Percentiles rank a stretch among this genome's conserved stretches.
These are phyloP conservation scores for Andricus quercusramuli DNA, from an alignment of 2,888 invertebrate species.

Conservation along the genomic window DNA sequence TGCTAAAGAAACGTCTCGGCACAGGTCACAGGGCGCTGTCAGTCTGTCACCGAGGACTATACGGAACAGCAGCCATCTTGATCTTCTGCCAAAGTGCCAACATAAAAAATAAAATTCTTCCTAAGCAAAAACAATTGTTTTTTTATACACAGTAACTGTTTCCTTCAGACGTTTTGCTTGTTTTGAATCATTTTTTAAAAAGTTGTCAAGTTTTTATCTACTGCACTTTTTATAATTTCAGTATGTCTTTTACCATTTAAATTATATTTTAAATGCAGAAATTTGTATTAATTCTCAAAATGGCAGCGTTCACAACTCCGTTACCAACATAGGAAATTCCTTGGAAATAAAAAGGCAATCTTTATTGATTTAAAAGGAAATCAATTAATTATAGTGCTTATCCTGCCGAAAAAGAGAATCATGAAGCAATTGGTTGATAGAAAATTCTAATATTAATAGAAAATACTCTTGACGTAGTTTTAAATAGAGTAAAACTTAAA, in stretches of 20 bases:
- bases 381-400: neutral
- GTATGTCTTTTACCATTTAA: neutral
- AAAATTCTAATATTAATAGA: neutral
- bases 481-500: neutral
- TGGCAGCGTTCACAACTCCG: neutral
- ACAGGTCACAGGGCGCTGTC: conserved; percentile 62
- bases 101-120: neutral
- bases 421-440: neutral
- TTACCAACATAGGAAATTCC: too few species aligned
- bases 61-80: conserved; percentile 66
- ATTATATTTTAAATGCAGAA: neutral
- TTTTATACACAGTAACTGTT: neutral
- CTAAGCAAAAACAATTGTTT: neutral
- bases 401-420: neutral
- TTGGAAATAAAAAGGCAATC: neutral
- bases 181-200: neutral
- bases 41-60: conserved; percentile 55
- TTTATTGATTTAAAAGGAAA: neutral
- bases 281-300: neutral
- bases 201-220: neutral
- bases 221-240: neutral
- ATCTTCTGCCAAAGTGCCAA: conserved; percentile 58
- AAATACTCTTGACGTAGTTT: neutral
- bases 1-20: conserved; percentile 34
- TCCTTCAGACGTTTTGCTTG: neutral